These are phyloP conservation scores for Heteromurus nitidus DNA, from an alignment of 2,888 invertebrate genomes.

Conservation along the genomic window DNA sequence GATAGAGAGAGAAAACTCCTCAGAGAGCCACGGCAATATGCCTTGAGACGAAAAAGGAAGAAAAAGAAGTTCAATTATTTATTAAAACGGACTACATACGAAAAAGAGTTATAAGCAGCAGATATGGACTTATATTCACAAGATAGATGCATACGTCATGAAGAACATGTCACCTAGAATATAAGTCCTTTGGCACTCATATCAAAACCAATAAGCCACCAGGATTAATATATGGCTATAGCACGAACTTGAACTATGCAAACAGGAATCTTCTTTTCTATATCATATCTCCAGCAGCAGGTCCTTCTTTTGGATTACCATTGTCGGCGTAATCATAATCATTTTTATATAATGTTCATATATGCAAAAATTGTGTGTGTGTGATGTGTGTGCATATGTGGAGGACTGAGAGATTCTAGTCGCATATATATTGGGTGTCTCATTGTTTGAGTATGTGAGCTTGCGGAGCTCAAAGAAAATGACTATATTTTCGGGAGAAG, in stretches of 20 bases:
- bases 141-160: too few relatives aligned
- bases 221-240: slow-evolving; percentile 16
- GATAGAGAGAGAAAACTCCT: slow-evolving; percentile 41
- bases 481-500: slow-evolving; percentile 47
- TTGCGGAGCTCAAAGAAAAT: slow-evolving; percentile 28
- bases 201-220: neutral
- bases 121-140: too few relatives aligned
- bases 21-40: slow-evolving; percentile 56
- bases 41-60: slow-evolving; percentile 47
- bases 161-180: too few relatives aligned
- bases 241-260: neutral
- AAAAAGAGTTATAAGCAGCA: slow-evolving; percentile 26
- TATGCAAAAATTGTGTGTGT: neutral
- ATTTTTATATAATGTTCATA: slow-evolving; percentile 12
- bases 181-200: too few relatives aligned
- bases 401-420: neutral
- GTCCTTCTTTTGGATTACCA: slow-evolving; percentile 24
- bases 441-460: slow-evolving; percentile 12
- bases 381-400: neutral
- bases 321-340: slow-evolving; percentile 6
- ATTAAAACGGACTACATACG: slow-evolving; percentile 54
- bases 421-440: neutral
- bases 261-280: neutral
- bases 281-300: too few relatives aligned
- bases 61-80: slow-evolving; percentile 61